Evolutionary conservation across 2,888 invertebrate species (phyloP).

Genomic region (Tetrapedia diversipes): DNA sequence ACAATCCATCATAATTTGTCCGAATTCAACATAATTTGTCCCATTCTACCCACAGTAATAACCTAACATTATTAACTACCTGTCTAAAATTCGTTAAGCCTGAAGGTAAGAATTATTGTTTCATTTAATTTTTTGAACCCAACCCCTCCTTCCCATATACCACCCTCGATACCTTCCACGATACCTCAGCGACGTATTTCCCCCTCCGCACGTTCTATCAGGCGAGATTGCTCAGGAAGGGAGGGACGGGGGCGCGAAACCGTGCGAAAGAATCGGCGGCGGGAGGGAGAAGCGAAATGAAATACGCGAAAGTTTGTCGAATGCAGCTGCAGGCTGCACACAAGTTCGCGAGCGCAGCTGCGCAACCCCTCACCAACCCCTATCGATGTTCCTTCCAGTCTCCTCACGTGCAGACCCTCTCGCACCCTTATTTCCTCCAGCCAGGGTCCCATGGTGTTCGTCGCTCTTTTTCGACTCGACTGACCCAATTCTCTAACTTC

Average conservation of each 20-base stretch:
- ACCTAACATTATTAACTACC: too few species aligned
- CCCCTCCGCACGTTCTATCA: too few species aligned
- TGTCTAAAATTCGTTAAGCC: too few species aligned
- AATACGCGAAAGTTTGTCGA: constrained; percentile 67
- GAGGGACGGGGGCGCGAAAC: neutral
- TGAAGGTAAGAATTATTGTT: too few species aligned
- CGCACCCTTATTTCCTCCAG: constrained; percentile 13
- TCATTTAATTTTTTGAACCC: too few species aligned
- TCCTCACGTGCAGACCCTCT: constrained; percentile 62
- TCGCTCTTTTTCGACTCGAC: constrained; percentile 45
- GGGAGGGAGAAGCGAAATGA: constrained; percentile 58
- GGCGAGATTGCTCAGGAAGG: constrained; percentile 46
- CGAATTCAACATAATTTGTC: too few species aligned
- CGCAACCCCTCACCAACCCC: constrained; percentile 12
- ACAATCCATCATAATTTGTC: too few species aligned
- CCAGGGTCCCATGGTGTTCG: neutral
- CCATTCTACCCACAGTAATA: too few species aligned
- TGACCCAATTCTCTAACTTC: constrained; percentile 67
- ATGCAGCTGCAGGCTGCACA: constrained; percentile 61
- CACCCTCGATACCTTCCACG: too few species aligned
- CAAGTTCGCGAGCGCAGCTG: constrained; percentile 49
- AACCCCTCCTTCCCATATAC: too few species aligned
- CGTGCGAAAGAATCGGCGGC: constrained; percentile 36
- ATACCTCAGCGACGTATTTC: constrained; percentile 47
- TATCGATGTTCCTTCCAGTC: constrained; percentile 47